phyloP scores from a whole-genome alignment of 2,797 vertebrate genomes.

The Urophycis tenuis region DNA sequence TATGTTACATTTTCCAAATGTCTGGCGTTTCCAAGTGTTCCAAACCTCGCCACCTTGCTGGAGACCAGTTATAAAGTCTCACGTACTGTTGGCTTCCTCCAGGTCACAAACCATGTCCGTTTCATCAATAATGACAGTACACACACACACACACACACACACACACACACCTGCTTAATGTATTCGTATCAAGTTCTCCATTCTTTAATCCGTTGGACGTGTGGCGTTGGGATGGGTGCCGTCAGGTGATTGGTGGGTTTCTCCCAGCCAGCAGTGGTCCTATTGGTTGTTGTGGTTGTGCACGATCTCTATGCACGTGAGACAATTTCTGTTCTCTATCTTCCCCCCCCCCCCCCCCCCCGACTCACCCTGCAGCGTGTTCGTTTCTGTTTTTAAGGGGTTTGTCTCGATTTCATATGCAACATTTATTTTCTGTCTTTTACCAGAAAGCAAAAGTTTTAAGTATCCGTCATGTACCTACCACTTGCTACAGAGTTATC shows the following conservation, averaged over 20 bases:
- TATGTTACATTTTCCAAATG: background rate
- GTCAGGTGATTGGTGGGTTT: background rate
- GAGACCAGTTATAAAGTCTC: background rate
- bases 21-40: background rate
- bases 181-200: background rate
- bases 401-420: conserved; percentile 56
- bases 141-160: background rate
- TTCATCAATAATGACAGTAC: background rate
- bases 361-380: conserved; percentile 32
- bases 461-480: conserved; percentile 62
- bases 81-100: background rate
- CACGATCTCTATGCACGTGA: conserved; percentile 57
- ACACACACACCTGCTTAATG: background rate
- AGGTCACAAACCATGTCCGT: background rate
- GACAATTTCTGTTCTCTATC: conserved; percentile 37
- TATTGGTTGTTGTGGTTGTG: conserved; percentile 45
- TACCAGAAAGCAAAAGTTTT: background rate
- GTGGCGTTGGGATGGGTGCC: conserved; percentile 28
- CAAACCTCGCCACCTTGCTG: background rate
- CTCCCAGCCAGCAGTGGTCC: conserved; percentile 44
- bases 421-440: conserved; percentile 36
- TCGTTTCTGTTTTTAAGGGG: conserved; percentile 45
- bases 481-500: conserved; percentile 65
- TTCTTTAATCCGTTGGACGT: background rate
- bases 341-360: too few species aligned